A percentile compares a stretch with the other conserved stretches of the same genome.
Conservation (phyloP, 2,797 vertebrate genomes). For the Fistularia tabacaria region DNA sequence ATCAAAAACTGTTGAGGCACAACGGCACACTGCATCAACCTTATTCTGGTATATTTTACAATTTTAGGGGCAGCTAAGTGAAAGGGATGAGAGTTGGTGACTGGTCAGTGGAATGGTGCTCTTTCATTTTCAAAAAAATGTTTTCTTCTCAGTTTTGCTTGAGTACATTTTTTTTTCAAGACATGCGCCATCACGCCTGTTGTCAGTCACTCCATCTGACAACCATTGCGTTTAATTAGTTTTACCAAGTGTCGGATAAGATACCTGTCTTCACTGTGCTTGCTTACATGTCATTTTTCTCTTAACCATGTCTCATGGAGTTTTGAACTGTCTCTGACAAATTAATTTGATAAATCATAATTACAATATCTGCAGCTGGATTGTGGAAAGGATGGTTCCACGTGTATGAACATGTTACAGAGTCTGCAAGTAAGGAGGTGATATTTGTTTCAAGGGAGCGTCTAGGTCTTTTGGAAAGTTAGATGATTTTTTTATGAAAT, state of each 20-base stretch:
- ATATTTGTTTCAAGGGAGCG: neutral
- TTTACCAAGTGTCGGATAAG: slow-evolving; percentile 54
- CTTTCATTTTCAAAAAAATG: slow-evolving; percentile 37
- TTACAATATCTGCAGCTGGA: slow-evolving; percentile 48
- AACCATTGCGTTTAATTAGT: slow-evolving; percentile 64
- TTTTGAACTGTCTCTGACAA: slow-evolving; percentile 61
- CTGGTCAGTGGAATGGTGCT: slow-evolving; percentile 17
- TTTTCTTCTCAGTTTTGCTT: slow-evolving; percentile 48
- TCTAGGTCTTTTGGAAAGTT: neutral
- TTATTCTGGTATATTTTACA: too few relatives aligned
- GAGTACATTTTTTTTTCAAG: slow-evolving; percentile 35
- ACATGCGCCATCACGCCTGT: slow-evolving; percentile 36
- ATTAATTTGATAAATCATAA: slow-evolving; percentile 66
- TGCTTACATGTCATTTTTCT: slow-evolving; percentile 60
- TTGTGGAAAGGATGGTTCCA: neutral
- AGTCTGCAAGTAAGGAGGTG: too few relatives aligned
- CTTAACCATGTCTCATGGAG: slow-evolving; percentile 48
- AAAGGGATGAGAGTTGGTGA: slow-evolving; percentile 20
- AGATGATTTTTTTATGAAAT: too few relatives aligned
- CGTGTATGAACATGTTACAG: too few relatives aligned
- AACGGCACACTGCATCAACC: too few relatives aligned
- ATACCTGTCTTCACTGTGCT: slow-evolving; percentile 54
- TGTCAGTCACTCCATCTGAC: slow-evolving; percentile 58
- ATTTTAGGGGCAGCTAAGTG: slow-evolving; percentile 27
- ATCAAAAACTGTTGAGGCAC: too few relatives aligned